Base-by-base conservation (phyloP, 2,797 vertebrate species). In the Oreochromis grahami region DNA sequence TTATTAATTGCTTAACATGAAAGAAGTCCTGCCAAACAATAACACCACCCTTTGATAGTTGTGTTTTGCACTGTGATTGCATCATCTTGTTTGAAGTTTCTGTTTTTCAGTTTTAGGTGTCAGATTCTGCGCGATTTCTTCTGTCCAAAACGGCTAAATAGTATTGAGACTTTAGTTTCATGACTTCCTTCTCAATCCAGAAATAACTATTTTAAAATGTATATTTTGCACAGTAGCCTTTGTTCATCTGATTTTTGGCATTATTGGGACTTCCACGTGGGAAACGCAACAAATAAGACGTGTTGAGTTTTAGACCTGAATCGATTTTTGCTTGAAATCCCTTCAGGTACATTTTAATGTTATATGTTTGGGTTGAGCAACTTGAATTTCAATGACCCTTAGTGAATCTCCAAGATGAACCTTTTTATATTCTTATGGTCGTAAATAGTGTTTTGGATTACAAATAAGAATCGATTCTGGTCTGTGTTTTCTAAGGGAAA, bases 381-480 rank as follows among this genome's bases (percentile, higher is more conserved):
- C 65, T 45, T 17, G 26, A 17, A 72, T 72, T 45, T 2, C 15
- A 3, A 45, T 72, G 5, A 26, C 24, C 15, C 5, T 36, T 70
- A 70, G 65, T 45, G 24, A 45, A 70, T 45, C 41, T 70, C 5
- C 21, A 45, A 70, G 21, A 26, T 70, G 2, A 26, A 11, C 14
- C 43, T 70, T 45, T 70, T 14, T 60, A 21, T 24, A n/a, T 70
- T 3, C 11, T 43, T 7, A 14, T 6, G 38, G 6, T 74, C 1
- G 5, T 58, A 55, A 38, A 45, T 5, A 3, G 5, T 48, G 68
- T 72, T 48, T 72, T 81, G 77, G 24, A 76, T 86, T 86, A 21
- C 63, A 84, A 89, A 70, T 87, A 85, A 89, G 88, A 14, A 60
- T 93, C 7, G 6, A 85, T 88, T 74, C 81, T 76, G 79, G 76